Evolutionary conservation across 2,888 invertebrate genomes (phyloP), one percentile per base, ranked within the genome.

Genomic region (Lepidocyrtinus sp.): DNA sequence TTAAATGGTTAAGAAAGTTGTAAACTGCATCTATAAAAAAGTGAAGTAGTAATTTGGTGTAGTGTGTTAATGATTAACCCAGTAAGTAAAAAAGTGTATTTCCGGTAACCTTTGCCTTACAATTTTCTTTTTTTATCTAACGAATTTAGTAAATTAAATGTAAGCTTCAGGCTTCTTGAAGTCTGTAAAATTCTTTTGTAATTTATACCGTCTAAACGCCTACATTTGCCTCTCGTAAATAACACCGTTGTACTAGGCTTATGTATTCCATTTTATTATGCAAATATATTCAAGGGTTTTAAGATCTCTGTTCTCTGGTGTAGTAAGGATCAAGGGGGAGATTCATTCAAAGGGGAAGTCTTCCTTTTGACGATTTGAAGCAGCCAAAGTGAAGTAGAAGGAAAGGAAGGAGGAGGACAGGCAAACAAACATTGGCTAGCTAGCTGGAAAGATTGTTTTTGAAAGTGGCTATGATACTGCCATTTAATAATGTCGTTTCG

Each of bases 201-300:
- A n/a, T n/a, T n/a, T n/a, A n/a, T n/a, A n/a, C n/a, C n/a, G n/a
- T n/a, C n/a, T n/a, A n/a, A n/a, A n/a, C n/a, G n/a, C n/a, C n/a
- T n/a, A n/a, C n/a, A n/a, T 69, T 69, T 69, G 68, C 50, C 46
- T 46, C 45, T 50, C 15, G 24, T n/a, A n/a, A n/a, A n/a, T n/a
- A 17, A 36, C 65, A 50, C 25, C 26, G 55, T 50, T 55, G 25
- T 24, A 55, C 55, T 55, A 7, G n/a, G 46, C 25, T 55, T 69
- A 69, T n/a, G 24, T 25, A 25, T 55, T 15, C 69, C 63, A 69
- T 25, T 55, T 75, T 69, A 46, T 65, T 70, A 76, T 76, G 76
- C 71, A 76, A 76, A 76, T 76, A 64, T 76, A 76, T 76, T 70
- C 76, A 76, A 64, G 61, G 69, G 70, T 76, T 59, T 27, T 15